These are phyloP conservation scores for Mermis nigrescens DNA, from an alignment of 2,888 invertebrate genomes.

Conservation along the genomic window DNA sequence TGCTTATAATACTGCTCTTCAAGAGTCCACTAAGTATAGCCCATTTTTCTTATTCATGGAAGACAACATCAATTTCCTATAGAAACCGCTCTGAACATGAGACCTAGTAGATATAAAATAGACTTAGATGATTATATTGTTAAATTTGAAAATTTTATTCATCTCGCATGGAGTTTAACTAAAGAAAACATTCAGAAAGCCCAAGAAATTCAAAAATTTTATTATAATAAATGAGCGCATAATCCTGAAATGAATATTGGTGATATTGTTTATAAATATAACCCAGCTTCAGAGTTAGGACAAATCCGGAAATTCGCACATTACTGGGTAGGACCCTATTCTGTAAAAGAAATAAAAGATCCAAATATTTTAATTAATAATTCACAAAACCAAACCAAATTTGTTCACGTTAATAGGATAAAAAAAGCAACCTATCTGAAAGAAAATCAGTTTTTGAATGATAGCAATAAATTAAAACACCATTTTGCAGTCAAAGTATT, in stretches of 20 bases:
- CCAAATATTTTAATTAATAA: not conserved
- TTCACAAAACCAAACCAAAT: no score
- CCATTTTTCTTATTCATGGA: not conserved
- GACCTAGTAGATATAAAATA: not conserved
- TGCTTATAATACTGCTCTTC: not conserved
- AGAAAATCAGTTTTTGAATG: no score
- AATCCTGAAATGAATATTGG: not conserved
- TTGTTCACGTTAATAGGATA: no score
- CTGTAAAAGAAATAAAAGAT: not conserved
- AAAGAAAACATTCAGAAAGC: constrained; percentile 1
- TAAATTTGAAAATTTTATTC: not conserved
- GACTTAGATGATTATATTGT: not conserved
- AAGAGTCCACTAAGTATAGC: not conserved
- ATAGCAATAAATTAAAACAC: no score
- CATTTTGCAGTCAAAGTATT: no score
- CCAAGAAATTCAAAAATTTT: not conserved
- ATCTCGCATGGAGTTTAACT: not conserved
- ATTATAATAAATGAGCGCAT: not conserved
- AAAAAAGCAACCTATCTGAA: no score
- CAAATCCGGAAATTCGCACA: not conserved
- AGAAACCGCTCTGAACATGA: not conserved
- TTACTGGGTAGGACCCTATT: not conserved
- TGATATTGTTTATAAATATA: not conserved
- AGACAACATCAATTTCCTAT: not conserved
- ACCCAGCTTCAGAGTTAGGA: not conserved